phyloP scores from a whole-genome alignment of 2,797 vertebrate species.

The Macropodus opercularis region DNA sequence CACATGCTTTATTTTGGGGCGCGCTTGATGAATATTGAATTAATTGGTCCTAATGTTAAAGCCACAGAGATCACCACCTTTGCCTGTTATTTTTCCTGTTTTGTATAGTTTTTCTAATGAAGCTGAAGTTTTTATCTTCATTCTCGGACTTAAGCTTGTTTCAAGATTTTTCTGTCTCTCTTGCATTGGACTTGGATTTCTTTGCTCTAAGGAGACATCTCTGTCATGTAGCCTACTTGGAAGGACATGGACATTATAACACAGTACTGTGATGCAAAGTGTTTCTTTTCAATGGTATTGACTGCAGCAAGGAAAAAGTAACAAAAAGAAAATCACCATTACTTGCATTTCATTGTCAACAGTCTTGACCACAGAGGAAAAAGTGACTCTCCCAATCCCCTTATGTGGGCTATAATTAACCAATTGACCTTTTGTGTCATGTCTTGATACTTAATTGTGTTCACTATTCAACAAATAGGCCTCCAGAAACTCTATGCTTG shows the following conservation, averaged over 20 bases:
- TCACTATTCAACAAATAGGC: constrained; percentile 72
- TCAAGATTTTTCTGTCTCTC: constrained; percentile 59
- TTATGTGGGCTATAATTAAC: constrained; percentile 68
- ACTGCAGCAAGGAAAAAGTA: constrained; percentile 42
- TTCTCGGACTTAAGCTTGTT: constrained; percentile 68
- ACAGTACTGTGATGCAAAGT: constrained; percentile 73
- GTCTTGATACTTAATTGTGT: constrained; percentile 75
- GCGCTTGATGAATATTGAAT: constrained; percentile 73
- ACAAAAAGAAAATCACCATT: constrained; percentile 31
- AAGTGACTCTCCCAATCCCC: constrained; percentile 48
- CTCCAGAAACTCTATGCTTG: constrained; percentile 76
- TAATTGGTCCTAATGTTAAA: constrained; percentile 68
- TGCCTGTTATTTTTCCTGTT: constrained; percentile 78
- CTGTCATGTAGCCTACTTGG: constrained; percentile 69
- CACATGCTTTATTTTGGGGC: constrained; percentile 71
- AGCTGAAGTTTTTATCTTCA: constrained; percentile 66
- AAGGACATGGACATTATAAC: constrained; percentile 66
- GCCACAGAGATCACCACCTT: constrained; percentile 78
- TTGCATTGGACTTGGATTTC: constrained; percentile 64
- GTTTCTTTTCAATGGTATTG: constrained; percentile 68
- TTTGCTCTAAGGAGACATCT: constrained; percentile 68
- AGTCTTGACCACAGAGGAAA: constrained; percentile 51
- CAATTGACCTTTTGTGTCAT: constrained; percentile 72
- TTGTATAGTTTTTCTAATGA: constrained; percentile 78
- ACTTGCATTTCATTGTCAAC: constrained; percentile 66